Evolutionary conservation across 2,797 vertebrate species (phyloP).

Genomic region (Alfaro cultratus): DNA sequence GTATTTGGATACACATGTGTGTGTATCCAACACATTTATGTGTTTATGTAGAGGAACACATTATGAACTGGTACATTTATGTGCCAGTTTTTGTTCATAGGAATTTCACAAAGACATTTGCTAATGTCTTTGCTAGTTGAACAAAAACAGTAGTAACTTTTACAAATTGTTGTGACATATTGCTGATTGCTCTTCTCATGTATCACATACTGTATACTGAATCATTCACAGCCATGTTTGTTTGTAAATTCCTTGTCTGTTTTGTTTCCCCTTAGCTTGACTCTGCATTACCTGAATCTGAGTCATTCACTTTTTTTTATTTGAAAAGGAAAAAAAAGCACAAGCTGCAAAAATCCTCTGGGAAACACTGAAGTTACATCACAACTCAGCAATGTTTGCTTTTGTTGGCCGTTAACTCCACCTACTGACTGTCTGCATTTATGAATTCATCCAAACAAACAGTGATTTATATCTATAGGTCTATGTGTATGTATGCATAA

Average conservation of each 20-base stretch:
- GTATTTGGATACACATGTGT: too few relatives aligned
- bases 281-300: neutral
- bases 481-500: neutral
- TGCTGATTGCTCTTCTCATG: constrained; percentile 16
- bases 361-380: constrained; percentile 10
- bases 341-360: neutral
- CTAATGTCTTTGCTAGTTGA: neutral
- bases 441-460: neutral
- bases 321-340: constrained; percentile 4
- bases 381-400: constrained; percentile 1
- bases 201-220: constrained; percentile 2
- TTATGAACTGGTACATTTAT: too few relatives aligned
- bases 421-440: neutral
- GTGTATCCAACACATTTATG: too few relatives aligned
- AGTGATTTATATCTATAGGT: neutral
- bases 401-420: constrained; percentile 25
- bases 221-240: constrained; percentile 10
- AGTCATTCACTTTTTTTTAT: constrained; percentile 7
- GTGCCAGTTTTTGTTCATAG: too few relatives aligned
- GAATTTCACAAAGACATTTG: neutral
- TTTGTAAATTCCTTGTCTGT: constrained; percentile 10
- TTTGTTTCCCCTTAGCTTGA: neutral
- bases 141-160: neutral
- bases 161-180: neutral
- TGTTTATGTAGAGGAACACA: too few relatives aligned